Base-by-base conservation (phyloP, 2,797 vertebrate genomes). In the Agapornis canus region DNA sequence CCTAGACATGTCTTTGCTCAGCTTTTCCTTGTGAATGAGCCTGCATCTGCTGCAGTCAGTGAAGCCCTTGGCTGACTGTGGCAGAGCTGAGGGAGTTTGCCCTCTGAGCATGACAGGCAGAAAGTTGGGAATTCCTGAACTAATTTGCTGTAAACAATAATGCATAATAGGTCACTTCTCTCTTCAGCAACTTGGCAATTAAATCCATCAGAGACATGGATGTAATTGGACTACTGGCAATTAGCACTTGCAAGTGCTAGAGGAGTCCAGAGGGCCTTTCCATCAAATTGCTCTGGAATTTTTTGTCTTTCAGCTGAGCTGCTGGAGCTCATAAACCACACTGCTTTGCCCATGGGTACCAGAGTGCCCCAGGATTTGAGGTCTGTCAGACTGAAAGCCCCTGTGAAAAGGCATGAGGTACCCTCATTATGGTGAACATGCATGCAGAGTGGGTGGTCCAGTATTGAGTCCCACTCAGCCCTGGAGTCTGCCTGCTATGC, bases 111-210 rank as follows among this genome's bases (percentile, higher is more conserved):
- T 37, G 84, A 60, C 86, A 92, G 82, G 82, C 86, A 75, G 87
- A 72, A 64, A 13, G 77, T 86, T 79, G 86, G 82, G 77, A 52
- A 86, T 85, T 92, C 94, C 82, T 88, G 78, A 95, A 76, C 49
- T 95, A 69, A 95, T 92, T 88, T 96, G 59, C 88, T 82, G 93
- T 91, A 96, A 96, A 96, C 93, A 94, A 13, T 89, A 88, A 95
- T 76, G 88, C 83, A 63, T 95, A 92, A 95, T 84, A 92, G 91
- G 93, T 96, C 90, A 89, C 76, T 92, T 91, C 77, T 84, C 70
- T 82, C 65, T 52, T 82, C 93, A 90, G 88, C 79, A 83, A 1
- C 72, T 90, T 31, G 2, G 88, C 80, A 86, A 92, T 94, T 90
- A 96, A 92, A 78, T 45, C 91, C 72, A 65, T 92, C 35, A 54